A percentile compares a stretch with the other conserved stretches of the same genome.
Conservation (phyloP, 2,888 invertebrate species). For the Notodonta ziczac region DNA sequence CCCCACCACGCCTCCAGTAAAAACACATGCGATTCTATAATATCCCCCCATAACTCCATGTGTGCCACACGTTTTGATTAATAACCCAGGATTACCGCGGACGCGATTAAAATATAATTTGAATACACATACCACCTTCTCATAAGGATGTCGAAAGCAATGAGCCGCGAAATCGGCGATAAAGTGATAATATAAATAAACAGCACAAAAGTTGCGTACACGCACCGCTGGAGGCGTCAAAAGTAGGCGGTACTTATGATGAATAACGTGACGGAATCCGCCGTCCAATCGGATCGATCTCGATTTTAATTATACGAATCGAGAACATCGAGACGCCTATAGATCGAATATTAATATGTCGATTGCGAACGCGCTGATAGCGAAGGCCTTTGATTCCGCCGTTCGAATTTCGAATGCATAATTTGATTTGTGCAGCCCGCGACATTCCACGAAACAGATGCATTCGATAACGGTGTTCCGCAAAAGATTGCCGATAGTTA, state of each 20-base stretch:
- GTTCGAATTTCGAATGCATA: conserved; percentile 77
- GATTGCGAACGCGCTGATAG: conserved; percentile 75
- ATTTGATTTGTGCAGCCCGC: conserved; percentile 72
- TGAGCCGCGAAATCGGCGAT: conserved; percentile 33
- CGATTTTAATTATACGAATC: conserved; percentile 83
- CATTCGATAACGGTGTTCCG: conserved; percentile 59
- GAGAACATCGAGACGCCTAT: conserved; percentile 75
- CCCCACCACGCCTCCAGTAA: conserved; percentile 55
- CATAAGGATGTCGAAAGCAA: neutral
- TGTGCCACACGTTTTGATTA: conserved; percentile 64
- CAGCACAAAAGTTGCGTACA: conserved; percentile 71
- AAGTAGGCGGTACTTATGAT: conserved; percentile 80
- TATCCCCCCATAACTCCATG: conserved; percentile 51
- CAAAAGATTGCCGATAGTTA: conserved; percentile 60
- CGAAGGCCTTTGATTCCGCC: conserved; percentile 69
- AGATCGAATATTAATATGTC: conserved; percentile 83
- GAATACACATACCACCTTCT: conserved; percentile 35
- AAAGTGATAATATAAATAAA: conserved; percentile 68
- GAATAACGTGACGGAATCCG: conserved; percentile 81
- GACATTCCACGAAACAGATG: conserved; percentile 71
- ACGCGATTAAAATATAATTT: conserved; percentile 59
- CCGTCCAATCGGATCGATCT: conserved; percentile 79
- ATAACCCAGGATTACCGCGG: conserved; percentile 58
- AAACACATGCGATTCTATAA: conserved; percentile 77
- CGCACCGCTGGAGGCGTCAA: conserved; percentile 82